Conservation (phyloP, 1,140 invertebrate genomes). For the Euglossa dilemma region DNA sequence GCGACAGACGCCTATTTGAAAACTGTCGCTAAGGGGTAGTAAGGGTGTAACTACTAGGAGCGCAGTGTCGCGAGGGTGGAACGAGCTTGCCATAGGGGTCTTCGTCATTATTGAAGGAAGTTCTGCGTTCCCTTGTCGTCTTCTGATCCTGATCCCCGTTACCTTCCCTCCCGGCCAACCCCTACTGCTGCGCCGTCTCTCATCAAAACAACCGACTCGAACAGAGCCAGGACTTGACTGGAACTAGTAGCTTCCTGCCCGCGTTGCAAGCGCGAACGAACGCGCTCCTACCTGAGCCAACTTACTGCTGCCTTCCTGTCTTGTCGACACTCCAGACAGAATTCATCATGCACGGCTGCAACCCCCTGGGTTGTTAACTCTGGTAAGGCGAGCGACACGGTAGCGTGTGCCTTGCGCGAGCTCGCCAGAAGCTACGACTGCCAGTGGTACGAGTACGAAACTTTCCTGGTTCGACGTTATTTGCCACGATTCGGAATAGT, state of each 20-base stretch:
- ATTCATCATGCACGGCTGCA: constrained; percentile 61
- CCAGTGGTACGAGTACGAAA: neutral
- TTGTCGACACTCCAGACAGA: constrained; percentile 62
- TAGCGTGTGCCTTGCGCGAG: neutral
- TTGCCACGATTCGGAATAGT: neutral
- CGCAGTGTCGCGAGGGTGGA: constrained; percentile 76
- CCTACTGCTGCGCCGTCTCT: constrained; percentile 26
- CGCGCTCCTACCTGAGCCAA: constrained; percentile 53
- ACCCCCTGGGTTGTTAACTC: constrained; percentile 60
- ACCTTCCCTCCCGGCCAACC: constrained; percentile 4
- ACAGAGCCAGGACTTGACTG: constrained; percentile 37
- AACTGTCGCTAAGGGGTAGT: constrained; percentile 72
- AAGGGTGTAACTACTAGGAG: constrained; percentile 70
- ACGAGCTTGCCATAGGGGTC: constrained; percentile 62
- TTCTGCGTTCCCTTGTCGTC: constrained; percentile 55
- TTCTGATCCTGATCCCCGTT: constrained; percentile 62
- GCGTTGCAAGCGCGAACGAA: constrained; percentile 25
- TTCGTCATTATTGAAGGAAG: constrained; percentile 72
- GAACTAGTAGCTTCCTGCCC: constrained; percentile 32
- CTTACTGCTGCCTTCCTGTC: constrained; percentile 61
- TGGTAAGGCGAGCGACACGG: constrained; percentile 25
- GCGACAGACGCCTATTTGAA: constrained; percentile 67
- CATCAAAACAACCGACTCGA: constrained; percentile 62
- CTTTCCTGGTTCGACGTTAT: neutral
- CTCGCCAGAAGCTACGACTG: neutral